Conservation (phyloP, 2,888 invertebrate species). For the Pinctada fucata region DNA sequence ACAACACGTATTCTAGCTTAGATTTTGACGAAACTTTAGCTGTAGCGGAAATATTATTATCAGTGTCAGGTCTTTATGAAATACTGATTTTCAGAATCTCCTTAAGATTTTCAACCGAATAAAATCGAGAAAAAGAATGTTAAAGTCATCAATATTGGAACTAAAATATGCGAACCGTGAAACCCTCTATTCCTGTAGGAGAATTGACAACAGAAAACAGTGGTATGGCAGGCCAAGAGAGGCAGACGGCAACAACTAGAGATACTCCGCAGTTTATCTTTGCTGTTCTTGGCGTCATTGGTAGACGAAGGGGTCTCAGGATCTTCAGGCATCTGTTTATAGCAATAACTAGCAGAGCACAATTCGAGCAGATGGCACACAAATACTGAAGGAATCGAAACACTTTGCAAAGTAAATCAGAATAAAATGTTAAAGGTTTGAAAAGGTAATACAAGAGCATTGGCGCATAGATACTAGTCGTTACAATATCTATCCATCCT, state of each 20-base stretch:
- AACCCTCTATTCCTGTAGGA: not conserved
- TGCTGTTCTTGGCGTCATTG: not conserved
- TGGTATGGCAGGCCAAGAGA: not conserved
- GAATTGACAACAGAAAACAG: not conserved
- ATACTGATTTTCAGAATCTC: too few species aligned
- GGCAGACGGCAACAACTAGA: not conserved
- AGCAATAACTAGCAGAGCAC: not conserved
- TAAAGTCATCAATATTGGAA: slow-evolving; percentile 2
- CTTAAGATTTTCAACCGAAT: too few species aligned
- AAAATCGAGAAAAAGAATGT: not conserved
- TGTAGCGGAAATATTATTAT: too few species aligned
- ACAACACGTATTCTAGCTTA: too few species aligned
- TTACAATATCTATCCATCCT: not conserved
- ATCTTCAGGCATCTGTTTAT: not conserved
- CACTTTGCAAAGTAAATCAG: not conserved
- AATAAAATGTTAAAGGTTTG: not conserved
- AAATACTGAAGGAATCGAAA: not conserved
- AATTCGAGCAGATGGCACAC: not conserved
- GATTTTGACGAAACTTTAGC: too few species aligned
- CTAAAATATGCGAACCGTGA: slow-evolving; percentile 1
- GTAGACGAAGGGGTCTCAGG: not conserved
- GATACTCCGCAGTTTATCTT: not conserved
- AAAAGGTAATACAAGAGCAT: not conserved
- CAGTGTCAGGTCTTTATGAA: too few species aligned
- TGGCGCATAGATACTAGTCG: not conserved